Evolutionary conservation across 2,113 vertebrate species (phyloP).

Genomic region (Salvelinus alpinus): DNA sequence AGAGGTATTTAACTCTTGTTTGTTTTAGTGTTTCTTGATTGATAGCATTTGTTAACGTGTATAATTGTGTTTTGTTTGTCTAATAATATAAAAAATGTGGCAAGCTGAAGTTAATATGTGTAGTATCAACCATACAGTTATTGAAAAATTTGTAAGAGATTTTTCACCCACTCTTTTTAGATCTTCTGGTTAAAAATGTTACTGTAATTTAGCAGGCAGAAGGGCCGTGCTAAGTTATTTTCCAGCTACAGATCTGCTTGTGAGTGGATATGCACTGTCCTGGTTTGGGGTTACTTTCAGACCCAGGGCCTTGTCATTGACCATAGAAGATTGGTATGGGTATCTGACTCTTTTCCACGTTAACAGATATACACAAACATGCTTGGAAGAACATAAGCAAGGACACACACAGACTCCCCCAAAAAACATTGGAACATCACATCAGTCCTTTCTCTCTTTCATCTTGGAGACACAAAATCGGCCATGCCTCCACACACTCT

Average conservation of each 20-base stretch:
- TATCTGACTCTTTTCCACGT: neutral
- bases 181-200: neutral
- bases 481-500: constrained; percentile 45
- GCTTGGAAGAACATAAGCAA: neutral
- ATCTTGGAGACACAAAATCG: constrained; percentile 42
- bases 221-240: neutral
- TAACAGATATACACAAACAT: neutral
- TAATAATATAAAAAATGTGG: no score
- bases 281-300: neutral
- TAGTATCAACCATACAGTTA: neutral
- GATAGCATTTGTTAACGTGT: constrained; percentile 15
- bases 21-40: constrained; percentile 20
- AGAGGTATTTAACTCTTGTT: constrained; percentile 36
- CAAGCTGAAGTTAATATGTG: no score
- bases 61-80: neutral
- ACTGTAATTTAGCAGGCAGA: neutral
- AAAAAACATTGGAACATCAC: neutral
- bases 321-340: neutral
- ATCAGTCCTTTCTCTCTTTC: neutral
- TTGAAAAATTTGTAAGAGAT: neutral
- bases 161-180: neutral
- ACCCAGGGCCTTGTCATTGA: neutral
- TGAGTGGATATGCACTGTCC: neutral
- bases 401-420: neutral
- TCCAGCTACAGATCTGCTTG: neutral